Percentiles rank a stretch among this genome's conserved stretches.
Evolutionary conservation across 2,888 invertebrate genomes (phyloP).

Genomic region (Hesperia comma): DNA sequence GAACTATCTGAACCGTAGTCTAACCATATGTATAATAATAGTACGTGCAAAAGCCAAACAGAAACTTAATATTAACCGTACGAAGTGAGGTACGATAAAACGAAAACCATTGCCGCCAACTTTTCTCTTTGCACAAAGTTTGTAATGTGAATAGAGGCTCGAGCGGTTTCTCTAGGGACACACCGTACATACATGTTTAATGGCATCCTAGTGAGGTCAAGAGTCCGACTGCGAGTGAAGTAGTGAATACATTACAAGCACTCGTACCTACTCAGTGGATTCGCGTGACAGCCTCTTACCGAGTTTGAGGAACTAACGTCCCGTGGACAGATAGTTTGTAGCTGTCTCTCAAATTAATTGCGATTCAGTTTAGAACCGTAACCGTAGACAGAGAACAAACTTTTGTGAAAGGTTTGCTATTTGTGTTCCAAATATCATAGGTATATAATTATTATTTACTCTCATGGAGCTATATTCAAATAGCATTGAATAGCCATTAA

Average conservation of each 20-base stretch:
- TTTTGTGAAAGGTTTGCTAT: conserved; percentile 69
- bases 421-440: conserved; percentile 48
- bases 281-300: conserved; percentile 68
- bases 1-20: no score
- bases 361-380: conserved; percentile 75
- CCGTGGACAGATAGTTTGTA: conserved; percentile 78
- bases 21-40: neutral
- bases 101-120: conserved; percentile 69
- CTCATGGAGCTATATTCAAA: conserved; percentile 17
- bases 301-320: conserved; percentile 68
- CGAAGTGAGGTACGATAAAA: conserved; percentile 61
- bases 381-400: conserved; percentile 73
- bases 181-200: conserved; percentile 78
- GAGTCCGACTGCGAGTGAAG: conserved; percentile 69
- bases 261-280: conserved; percentile 58
- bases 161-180: conserved; percentile 69
- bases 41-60: neutral
- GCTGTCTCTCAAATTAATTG: conserved; percentile 81
- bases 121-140: conserved; percentile 79
- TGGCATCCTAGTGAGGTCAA: conserved; percentile 80
- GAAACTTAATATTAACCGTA: conserved; percentile 41
- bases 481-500: neutral
- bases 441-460: conserved; percentile 38
- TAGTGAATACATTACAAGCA: conserved; percentile 78
- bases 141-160: conserved; percentile 73